Conservation (phyloP, 1,140 invertebrate genomes). For the Hylyphantes graminicola region DNA sequence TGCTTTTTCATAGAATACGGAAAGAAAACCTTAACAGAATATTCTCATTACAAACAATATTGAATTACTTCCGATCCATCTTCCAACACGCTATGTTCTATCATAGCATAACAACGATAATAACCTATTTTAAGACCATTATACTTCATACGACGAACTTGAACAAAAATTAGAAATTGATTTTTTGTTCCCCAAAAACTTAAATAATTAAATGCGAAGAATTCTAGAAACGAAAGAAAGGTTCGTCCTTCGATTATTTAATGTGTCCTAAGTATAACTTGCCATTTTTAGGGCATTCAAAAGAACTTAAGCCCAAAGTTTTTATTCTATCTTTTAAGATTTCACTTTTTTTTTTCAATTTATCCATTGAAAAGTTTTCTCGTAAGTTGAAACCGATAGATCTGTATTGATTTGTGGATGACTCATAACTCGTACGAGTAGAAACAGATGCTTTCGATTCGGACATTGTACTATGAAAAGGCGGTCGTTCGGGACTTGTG, state of each 20-base stretch:
- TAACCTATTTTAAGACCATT: too few relatives aligned
- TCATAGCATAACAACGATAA: too few relatives aligned
- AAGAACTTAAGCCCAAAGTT: too few relatives aligned
- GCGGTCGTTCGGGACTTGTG: background rate
- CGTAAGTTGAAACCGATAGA: conserved; percentile 3
- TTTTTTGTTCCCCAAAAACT: background rate
- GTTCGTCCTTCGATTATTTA: background rate
- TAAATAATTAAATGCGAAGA: background rate
- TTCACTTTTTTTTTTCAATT: background rate
- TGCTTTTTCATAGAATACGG: too few relatives aligned
- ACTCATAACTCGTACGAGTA: background rate
- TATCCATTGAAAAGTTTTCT: background rate
- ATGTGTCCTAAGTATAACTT: background rate
- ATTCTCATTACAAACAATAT: too few relatives aligned
- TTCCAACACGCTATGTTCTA: too few relatives aligned
- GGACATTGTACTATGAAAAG: conserved; percentile 4
- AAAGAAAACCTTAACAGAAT: too few relatives aligned
- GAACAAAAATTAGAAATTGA: background rate
- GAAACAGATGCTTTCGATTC: background rate
- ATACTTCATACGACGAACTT: too few relatives aligned
- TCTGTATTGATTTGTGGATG: conserved; percentile 1
- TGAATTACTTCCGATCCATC: too few relatives aligned
- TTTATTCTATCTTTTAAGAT: too few relatives aligned
- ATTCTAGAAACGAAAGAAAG: background rate
- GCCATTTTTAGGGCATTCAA: background rate